Evolutionary conservation across 2,888 invertebrate species (phyloP).

Genomic region (Cinara cedri): DNA sequence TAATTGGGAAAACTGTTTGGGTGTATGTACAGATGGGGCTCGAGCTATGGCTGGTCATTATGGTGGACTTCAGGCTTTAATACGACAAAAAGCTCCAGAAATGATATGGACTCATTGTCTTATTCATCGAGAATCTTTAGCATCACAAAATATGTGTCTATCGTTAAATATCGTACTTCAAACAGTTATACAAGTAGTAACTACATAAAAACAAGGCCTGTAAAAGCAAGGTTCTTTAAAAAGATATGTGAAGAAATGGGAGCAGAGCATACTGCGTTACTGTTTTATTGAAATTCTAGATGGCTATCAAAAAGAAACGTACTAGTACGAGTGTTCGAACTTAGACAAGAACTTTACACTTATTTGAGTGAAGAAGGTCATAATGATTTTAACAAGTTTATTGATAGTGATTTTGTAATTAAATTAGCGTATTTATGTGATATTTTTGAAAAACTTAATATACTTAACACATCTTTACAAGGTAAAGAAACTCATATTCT

Average conservation of each 20-base stretch:
- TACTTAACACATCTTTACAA: no score
- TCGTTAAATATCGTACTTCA: neutral
- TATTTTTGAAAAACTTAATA: no score
- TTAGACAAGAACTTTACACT: constrained; percentile 18
- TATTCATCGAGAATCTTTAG: constrained; percentile 6
- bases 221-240: neutral
- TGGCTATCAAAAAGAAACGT: neutral
- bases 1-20: no score
- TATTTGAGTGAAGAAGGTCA: constrained; percentile 2
- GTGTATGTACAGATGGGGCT: constrained; percentile 4
- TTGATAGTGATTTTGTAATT: no score
- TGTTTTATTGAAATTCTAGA: constrained; percentile 10
- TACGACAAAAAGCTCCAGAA: constrained; percentile 2
- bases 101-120: neutral
- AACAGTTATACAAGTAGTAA: constrained; percentile 10
- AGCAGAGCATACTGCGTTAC: constrained; percentile 7
- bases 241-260: neutral
- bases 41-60: neutral
- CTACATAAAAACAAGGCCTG: neutral
- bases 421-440: no score
- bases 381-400: no score
- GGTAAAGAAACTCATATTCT: no score
- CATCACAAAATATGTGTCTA: neutral
- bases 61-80: constrained; percentile 9
- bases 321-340: constrained; percentile 12